A percentile compares a stretch with the other conserved stretches of the same genome.
Conservation (phyloP, 2,113 vertebrate genomes). For the Chionis minor region DNA sequence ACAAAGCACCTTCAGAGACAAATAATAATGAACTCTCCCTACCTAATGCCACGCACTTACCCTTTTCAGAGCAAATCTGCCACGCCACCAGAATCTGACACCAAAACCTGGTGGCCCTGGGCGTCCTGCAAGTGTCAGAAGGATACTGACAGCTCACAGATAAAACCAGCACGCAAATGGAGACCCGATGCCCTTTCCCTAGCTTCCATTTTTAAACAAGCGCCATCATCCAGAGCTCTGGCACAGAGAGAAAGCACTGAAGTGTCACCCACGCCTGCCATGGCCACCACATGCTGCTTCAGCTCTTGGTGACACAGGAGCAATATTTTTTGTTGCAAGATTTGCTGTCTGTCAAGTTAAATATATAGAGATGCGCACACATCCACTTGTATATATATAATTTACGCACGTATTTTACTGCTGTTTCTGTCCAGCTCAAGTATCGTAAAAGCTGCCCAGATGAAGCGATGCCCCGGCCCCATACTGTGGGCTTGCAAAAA, state of each 20-base stretch:
- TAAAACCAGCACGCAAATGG: background rate
- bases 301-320: background rate
- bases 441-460: background rate
- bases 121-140: background rate
- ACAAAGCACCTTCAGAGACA: background rate
- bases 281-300: background rate
- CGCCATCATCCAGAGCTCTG: background rate
- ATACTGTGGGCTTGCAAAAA: background rate
- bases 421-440: background rate
- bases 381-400: background rate
- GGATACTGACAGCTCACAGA: background rate
- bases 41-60: background rate
- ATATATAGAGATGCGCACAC: background rate
- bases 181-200: background rate
- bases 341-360: background rate
- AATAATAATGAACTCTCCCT: background rate
- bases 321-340: background rate
- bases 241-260: background rate
- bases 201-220: background rate
- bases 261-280: background rate
- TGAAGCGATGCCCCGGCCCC: background rate
- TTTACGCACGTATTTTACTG: background rate
- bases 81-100: background rate
- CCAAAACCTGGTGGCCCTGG: background rate
- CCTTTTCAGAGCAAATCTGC: background rate